A percentile compares a stretch with the other conserved stretches of the same genome.
These are phyloP conservation scores for Rhinichthys osculus DNA, from an alignment of 2,797 vertebrate genomes.

Conservation along the genomic window DNA sequence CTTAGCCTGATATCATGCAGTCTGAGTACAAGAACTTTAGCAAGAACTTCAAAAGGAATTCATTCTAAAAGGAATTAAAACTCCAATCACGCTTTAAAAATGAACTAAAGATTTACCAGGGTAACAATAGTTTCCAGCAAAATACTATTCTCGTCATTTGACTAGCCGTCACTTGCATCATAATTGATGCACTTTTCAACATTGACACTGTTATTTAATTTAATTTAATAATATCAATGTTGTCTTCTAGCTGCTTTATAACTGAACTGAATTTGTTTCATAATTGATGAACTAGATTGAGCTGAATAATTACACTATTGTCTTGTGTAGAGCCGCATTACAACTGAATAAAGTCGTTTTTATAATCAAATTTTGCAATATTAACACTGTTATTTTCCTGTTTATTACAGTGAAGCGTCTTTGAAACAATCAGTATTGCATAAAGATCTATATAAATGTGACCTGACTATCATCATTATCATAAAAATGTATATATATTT, in stretches of 20 bases:
- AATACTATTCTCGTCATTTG: background rate
- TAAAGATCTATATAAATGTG: background rate
- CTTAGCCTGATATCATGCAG: background rate
- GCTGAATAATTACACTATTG: background rate
- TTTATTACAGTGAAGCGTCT: background rate
- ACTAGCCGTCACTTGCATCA: background rate
- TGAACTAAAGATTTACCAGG: background rate
- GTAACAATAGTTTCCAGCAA: background rate
- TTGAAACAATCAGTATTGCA: background rate
- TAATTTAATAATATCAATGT: background rate
- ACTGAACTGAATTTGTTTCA: background rate
- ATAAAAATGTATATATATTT: background rate
- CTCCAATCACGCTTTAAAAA: conserved; percentile 3
- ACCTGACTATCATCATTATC: background rate
- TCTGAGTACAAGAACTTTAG: background rate
- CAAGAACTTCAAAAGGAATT: background rate
- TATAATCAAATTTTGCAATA: background rate
- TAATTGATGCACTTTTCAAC: background rate
- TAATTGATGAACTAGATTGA: background rate
- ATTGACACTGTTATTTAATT: background rate
- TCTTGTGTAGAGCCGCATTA: background rate
- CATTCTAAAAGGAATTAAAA: background rate
- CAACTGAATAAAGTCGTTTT: background rate
- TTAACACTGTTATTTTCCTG: background rate
- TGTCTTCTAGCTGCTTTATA: background rate